Evolutionary conservation across 37 sponge, comb jelly and placozoan species (phyloP).

Genomic region (Cliona cf. orientalis): DNA sequence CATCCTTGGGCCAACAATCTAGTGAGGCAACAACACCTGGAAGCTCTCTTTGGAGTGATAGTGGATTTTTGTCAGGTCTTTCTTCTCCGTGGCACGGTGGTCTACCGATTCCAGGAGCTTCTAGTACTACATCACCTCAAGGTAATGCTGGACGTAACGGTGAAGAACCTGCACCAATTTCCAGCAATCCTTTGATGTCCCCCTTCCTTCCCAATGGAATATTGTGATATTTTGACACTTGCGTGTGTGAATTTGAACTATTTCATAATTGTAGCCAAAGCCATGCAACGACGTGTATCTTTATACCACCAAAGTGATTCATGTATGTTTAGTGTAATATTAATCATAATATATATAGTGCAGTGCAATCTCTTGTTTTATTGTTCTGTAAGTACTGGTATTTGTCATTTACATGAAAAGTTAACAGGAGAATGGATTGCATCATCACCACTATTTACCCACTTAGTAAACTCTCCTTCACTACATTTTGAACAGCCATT

Average conservation of each 20-base stretch:
- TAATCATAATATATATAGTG: no score
- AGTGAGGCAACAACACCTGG: neutral
- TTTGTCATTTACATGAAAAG: no score
- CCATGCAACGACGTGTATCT: no score
- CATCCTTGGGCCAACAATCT: neutral
- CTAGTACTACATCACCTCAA: neutral
- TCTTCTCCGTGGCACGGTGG: constrained; percentile 34
- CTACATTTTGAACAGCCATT: no score
- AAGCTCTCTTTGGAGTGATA: constrained; percentile 37
- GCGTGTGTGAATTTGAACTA: no score
- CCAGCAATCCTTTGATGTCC: constrained; percentile 45
- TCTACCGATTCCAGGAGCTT: neutral
- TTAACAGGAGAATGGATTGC: no score
- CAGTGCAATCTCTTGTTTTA: no score
- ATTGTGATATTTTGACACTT: constrained; percentile 23
- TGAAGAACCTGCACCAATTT: neutral
- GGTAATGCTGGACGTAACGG: neutral
- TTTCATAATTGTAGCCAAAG: neutral
- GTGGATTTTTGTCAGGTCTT: constrained; percentile 31
- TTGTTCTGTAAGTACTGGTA: no score
- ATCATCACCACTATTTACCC: no score
- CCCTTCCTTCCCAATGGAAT: constrained; percentile 74
- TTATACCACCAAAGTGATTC: no score
- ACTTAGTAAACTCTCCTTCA: no score
- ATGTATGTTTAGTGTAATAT: no score